Evolutionary conservation across 2,797 vertebrate species (phyloP).

Genomic region (Enteromius viviparus): DNA sequence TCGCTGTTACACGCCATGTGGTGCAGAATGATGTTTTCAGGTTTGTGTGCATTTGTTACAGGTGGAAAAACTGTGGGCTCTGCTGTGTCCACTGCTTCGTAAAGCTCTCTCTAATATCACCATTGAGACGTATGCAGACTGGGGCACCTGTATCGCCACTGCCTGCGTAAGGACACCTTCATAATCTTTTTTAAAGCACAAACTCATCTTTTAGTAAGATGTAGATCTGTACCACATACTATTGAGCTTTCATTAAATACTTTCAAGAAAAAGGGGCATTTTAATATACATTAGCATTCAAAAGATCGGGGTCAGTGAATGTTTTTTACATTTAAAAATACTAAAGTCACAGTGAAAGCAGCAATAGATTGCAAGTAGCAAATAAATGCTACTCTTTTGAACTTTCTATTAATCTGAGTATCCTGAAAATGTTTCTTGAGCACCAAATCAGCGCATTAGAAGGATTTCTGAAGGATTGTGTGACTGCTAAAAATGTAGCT

Average conservation of each 20-base stretch:
- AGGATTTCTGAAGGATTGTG: background rate
- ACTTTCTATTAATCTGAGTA: background rate
- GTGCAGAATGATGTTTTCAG: background rate
- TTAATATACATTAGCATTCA: background rate
- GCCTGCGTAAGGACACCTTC: constrained; percentile 85
- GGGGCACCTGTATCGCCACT: constrained; percentile 97
- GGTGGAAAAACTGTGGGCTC: constrained; percentile 90
- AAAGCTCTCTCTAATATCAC: constrained; percentile 94
- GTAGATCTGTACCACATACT: too few relatives aligned
- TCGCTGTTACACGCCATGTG: background rate
- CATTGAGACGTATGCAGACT: constrained; percentile 93
- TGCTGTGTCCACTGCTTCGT: constrained; percentile 89
- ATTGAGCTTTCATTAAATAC: background rate
- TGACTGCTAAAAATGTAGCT: background rate
- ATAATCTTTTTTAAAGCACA: background rate
- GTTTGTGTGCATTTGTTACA: constrained; percentile 60
- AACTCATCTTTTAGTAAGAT: background rate
- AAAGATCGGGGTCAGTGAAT: background rate
- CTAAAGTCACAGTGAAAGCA: background rate
- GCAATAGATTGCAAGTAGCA: background rate
- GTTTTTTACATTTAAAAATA: background rate
- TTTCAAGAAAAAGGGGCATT: background rate
- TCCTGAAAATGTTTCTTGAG: background rate
- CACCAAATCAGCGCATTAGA: background rate
- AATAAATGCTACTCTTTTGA: background rate